Evolutionary conservation across 2,113 vertebrate species (phyloP).

Genomic region (Podarcis cretensis): DNA sequence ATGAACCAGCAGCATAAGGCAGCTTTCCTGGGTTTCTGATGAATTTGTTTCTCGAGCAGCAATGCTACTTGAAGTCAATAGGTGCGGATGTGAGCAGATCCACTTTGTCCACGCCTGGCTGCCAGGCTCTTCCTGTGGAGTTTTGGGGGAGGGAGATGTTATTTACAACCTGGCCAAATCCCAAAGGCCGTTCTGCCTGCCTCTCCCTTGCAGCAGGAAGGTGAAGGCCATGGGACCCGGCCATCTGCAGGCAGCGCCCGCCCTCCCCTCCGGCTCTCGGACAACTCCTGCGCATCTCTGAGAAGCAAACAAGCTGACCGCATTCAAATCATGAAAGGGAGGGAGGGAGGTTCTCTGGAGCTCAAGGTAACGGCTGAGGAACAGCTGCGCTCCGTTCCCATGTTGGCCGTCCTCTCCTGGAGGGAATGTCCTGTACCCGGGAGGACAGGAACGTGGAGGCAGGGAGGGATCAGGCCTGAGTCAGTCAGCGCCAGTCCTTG

Average conservation of each 20-base stretch:
- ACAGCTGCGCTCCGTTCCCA: neutral
- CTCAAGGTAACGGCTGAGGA: slow-evolving; percentile 59
- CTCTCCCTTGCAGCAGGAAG: slow-evolving; percentile 22
- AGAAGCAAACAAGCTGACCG: slow-evolving; percentile 41
- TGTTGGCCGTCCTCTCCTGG: slow-evolving; percentile 13
- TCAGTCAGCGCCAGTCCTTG: slow-evolving; percentile 69
- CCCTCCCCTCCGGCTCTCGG: neutral
- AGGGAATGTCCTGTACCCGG: slow-evolving; percentile 62
- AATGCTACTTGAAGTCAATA: neutral
- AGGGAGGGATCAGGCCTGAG: slow-evolving; percentile 45
- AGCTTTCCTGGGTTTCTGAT: no score
- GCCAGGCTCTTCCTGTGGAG: neutral
- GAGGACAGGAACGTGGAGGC: slow-evolving; percentile 34
- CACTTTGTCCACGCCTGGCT: no score
- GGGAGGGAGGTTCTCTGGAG: accelerated
- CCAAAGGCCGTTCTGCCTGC: neutral
- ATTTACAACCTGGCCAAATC: slow-evolving; percentile 7
- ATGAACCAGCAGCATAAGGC: no score
- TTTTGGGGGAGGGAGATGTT: neutral
- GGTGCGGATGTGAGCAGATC: neutral
- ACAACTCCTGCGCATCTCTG: neutral
- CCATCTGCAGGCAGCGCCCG: slow-evolving; percentile 54
- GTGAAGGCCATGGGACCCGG: slow-evolving; percentile 65
- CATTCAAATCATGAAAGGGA: accelerated
- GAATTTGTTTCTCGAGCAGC: neutral